These are phyloP conservation scores for Venustaconcha ellipsiformis DNA, from an alignment of 1,140 invertebrate species.

Conservation along the genomic window DNA sequence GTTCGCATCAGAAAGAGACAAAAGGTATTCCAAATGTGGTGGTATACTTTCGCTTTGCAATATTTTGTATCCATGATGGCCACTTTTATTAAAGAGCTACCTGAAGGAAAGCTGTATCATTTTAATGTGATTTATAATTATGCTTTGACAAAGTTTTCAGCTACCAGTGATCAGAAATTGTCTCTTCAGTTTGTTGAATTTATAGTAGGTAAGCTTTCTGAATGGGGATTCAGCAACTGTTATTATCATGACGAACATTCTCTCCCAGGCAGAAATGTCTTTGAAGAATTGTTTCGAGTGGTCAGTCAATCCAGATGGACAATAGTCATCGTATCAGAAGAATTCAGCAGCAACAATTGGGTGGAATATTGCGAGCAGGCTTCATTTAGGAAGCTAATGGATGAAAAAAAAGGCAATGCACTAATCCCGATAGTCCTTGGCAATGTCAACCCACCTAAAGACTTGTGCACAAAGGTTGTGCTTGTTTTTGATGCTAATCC, in stretches of 20 bases:
- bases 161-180: neutral
- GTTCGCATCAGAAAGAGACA: no score
- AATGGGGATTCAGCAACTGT: neutral
- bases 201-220: neutral
- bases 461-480: no score
- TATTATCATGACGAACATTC: neutral
- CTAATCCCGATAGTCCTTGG: neutral
- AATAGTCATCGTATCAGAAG: neutral
- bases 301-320: neutral
- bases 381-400: neutral
- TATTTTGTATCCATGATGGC: no score
- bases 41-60: no score
- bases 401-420: neutral
- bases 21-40: no score
- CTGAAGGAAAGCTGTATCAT: neutral
- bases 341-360: neutral
- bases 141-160: neutral
- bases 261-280: neutral
- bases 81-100: no score
- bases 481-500: no score
- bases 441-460: no score
- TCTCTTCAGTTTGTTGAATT: neutral
- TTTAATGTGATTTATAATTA: slow-evolving; percentile 1
- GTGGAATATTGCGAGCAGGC: slow-evolving; percentile 1
- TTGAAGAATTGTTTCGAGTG: neutral